phyloP scores from a whole-genome alignment of 2,888 invertebrate genomes.

The Cyclophora albipunctata region DNA sequence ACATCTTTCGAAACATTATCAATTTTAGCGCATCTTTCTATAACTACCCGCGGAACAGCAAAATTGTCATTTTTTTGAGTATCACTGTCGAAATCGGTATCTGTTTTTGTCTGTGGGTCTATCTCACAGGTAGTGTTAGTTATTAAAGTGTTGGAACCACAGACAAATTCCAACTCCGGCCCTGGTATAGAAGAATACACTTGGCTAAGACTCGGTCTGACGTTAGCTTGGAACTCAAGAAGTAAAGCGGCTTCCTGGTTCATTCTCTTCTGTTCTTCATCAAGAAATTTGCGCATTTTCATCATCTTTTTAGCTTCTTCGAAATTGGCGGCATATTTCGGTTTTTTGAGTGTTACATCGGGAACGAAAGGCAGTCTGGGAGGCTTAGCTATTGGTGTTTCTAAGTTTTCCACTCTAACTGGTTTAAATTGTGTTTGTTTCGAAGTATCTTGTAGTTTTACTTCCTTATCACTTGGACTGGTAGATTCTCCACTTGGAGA shows the following conservation, averaged over 20 bases:
- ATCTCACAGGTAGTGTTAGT: constrained; percentile 8
- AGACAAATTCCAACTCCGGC: constrained; percentile 67
- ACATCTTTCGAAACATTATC: too few relatives aligned
- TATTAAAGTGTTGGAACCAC: constrained; percentile 36
- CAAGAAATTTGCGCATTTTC: constrained; percentile 79
- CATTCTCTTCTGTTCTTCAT: constrained; percentile 75
- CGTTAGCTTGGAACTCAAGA: constrained; percentile 67
- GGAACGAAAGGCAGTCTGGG: constrained; percentile 59
- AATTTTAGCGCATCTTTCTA: too few relatives aligned
- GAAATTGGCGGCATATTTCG: constrained; percentile 80
- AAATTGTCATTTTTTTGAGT: too few relatives aligned
- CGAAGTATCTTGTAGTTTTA: constrained; percentile 25
- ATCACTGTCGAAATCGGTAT: constrained; percentile 6
- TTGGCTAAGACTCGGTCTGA: constrained; percentile 64
- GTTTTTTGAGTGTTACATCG: constrained; percentile 76
- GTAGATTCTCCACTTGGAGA: constrained; percentile 67
- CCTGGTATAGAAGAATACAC: constrained; percentile 67
- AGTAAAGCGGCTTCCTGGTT: constrained; percentile 67
- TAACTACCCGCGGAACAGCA: too few relatives aligned
- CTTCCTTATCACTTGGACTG: constrained; percentile 69
- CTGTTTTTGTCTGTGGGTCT: not conserved
- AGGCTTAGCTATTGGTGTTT: constrained; percentile 48
- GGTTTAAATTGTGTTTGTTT: constrained; percentile 41
- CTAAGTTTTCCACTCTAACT: constrained; percentile 55
- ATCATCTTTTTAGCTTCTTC: constrained; percentile 79